These are phyloP conservation scores for Macaca fascicularis DNA, from an alignment of 2,113 vertebrate genomes.

Conservation along the genomic window DNA sequence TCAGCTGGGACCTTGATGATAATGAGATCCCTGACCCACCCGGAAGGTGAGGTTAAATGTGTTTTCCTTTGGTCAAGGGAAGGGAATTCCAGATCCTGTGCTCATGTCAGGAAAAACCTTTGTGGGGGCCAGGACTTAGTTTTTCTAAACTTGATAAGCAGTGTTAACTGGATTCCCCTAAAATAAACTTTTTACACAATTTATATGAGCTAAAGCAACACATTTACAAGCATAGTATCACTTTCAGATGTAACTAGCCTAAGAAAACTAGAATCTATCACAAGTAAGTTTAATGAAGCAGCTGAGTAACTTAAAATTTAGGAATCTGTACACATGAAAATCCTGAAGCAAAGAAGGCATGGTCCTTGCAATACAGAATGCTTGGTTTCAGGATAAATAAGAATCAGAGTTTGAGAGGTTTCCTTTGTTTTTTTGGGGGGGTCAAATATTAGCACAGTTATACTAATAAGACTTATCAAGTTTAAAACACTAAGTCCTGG, in stretches of 20 bases:
- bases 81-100: neutral
- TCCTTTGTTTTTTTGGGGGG: neutral
- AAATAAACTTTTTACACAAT: neutral
- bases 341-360: neutral
- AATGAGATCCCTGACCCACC: neutral
- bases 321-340: neutral
- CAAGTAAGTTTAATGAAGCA: neutral
- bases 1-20: neutral
- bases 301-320: neutral
- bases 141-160: conserved; percentile 22
- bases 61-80: neutral
- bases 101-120: no score
- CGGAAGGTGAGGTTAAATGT: neutral
- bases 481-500: neutral
- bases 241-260: neutral
- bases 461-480: neutral
- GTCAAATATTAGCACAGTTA: neutral
- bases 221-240: neutral
- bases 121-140: neutral
- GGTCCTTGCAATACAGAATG: neutral
- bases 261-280: neutral
- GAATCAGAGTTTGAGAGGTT: neutral
- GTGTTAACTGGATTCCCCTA: neutral
- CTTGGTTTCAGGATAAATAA: neutral
- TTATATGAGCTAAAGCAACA: neutral